phyloP scores from a whole-genome alignment of 2,113 vertebrate genomes.

The Baryphthengus martii region DNA sequence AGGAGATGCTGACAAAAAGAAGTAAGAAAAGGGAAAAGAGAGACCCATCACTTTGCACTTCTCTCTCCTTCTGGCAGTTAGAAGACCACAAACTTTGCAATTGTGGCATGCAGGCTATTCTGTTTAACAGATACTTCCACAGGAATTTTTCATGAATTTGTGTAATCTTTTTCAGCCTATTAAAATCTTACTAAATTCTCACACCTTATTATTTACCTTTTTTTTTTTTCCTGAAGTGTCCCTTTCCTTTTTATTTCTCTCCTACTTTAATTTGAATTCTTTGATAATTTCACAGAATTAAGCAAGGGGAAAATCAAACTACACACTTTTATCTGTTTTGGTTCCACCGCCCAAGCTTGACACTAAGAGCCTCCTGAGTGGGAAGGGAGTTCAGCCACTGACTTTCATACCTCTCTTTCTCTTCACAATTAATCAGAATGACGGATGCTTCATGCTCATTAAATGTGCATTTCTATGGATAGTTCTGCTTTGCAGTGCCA shows the following conservation, averaged over 20 bases:
- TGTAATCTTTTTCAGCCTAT: background rate
- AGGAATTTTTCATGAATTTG: background rate
- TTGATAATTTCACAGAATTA: background rate
- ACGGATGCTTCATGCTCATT: background rate
- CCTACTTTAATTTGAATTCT: background rate
- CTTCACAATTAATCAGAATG: background rate
- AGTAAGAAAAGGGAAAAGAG: background rate
- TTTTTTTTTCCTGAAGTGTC: background rate
- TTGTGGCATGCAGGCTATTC: background rate
- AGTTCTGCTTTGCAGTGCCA: background rate
- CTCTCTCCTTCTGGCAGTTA: background rate
- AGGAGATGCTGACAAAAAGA: background rate
- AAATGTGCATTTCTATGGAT: background rate
- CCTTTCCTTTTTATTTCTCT: background rate
- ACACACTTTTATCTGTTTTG: background rate
- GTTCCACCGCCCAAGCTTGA: background rate
- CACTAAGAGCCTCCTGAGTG: background rate
- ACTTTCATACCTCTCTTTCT: background rate
- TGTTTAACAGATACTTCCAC: background rate
- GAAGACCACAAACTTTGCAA: background rate
- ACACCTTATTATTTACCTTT: background rate
- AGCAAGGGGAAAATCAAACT: background rate
- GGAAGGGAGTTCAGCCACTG: background rate
- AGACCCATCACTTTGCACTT: background rate
- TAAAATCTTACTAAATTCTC: background rate